Evolutionary conservation across 2,888 invertebrate genomes (phyloP), one percentile per base, ranked within the genome.

Genomic region (Hermodice carunculata): DNA sequence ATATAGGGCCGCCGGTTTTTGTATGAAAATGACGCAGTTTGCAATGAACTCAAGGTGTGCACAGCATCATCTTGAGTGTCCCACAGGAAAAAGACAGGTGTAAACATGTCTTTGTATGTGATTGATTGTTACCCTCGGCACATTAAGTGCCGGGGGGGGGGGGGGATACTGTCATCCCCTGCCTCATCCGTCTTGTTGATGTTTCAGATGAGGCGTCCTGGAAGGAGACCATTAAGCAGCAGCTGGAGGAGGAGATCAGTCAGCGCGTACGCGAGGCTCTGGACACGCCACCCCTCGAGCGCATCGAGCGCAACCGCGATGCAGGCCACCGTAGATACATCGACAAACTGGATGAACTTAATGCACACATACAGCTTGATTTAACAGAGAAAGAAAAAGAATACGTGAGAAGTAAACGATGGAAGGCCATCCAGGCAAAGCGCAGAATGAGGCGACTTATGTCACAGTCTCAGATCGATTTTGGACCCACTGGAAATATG

Each of bases 221-320:
- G 82, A 71, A 78, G 61, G 77, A 80, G 59, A 68, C 75, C 3
- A 79, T 83, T 51, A 71, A 80, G 22, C 67, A 73, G 48, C 79
- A 83, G 67, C 82, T 84, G 76, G 84, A 85, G 67, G 78, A 76
- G 17, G 84, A 84, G 48, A 71, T 85, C 34, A 78, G 79, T 43
- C 76, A 76, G 64, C 70, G 83, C 40, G 85, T 85, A 2, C 71
- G 82, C 19, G 83, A 82, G 37, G 82, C 83, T 1, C 70, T 85
- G 48, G 81, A 82, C 49, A 82, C 84, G 17, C 84, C 83, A n/a
- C 82, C 83, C 3, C 76, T 71, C 34, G 63, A 69, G 53, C 48
- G 58, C 6, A 22, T 22, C 54, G 60, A 19, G 26, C 71, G 34
- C 67, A 67, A 11, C 56, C 66, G 2, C 5, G 51, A 51, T 8